phyloP scores from a whole-genome alignment of 2,113 vertebrate species.

The Glaucidium brasilianum region DNA sequence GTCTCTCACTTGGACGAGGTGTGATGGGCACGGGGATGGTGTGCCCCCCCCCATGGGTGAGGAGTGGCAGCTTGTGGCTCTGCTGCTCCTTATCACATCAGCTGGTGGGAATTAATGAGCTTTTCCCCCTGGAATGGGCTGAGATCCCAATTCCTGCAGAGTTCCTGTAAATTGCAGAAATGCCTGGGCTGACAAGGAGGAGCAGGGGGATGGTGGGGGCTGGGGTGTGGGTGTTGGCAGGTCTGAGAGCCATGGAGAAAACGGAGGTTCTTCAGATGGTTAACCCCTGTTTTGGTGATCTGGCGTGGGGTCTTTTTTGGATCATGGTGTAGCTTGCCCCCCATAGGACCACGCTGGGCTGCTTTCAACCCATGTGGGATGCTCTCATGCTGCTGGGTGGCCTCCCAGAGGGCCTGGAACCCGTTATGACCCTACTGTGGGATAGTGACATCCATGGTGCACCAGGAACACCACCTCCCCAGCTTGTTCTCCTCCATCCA shows the following conservation, averaged over 20 bases:
- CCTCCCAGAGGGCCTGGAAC: neutral
- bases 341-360: fast-evolving
- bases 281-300: neutral
- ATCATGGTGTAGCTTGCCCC: fast-evolving
- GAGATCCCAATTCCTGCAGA: neutral
- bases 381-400: neutral
- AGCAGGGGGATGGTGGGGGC: neutral
- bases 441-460: neutral
- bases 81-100: constrained; percentile 13
- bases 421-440: fast-evolving
- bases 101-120: constrained; percentile 31
- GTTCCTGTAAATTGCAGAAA: neutral
- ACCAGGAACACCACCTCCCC: too few relatives aligned
- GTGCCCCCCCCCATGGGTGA: fast-evolving
- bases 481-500: neutral
- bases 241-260: neutral
- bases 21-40: neutral
- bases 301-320: neutral
- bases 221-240: neutral
- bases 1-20: neutral
- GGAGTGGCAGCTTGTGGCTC: neutral
- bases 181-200: neutral
- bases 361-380: neutral
- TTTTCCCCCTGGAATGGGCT: neutral
- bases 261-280: neutral